phyloP scores from a whole-genome alignment of 2,797 vertebrate genomes.

The Lepilemur ruficaudatus region DNA sequence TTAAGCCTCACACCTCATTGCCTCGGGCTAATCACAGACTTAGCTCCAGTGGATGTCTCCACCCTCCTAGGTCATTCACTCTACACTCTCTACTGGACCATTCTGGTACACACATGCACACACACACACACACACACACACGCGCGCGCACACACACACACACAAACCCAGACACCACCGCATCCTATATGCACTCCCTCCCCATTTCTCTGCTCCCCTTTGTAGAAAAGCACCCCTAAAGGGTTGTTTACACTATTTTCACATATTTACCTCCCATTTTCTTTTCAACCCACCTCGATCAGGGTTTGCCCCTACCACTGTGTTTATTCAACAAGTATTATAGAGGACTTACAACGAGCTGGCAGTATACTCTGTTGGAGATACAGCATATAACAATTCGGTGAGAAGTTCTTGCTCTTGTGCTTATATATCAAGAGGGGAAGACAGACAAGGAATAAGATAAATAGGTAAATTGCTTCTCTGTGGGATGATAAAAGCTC shows the following conservation, averaged over 20 bases:
- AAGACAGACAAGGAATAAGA: neutral
- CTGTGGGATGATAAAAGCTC: neutral
- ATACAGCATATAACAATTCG: neutral
- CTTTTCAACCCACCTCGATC: neutral
- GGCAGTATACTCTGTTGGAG: neutral
- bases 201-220: neutral
- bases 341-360: neutral
- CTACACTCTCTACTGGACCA: neutral
- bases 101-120: neutral
- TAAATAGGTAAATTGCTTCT: neutral
- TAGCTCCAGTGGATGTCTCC: neutral
- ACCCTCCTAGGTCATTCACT: neutral
- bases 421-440: neutral
- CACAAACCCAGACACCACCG: neutral
- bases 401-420: neutral
- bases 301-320: neutral
- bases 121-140: rapidly evolving
- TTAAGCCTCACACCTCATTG: neutral
- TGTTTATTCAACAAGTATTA: neutral
- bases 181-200: too few relatives aligned
- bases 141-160: too few relatives aligned
- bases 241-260: neutral
- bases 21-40: neutral
- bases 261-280: neutral
- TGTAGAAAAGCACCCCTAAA: neutral